phyloP scores from a whole-genome alignment of 2,113 vertebrate species.

The Geococcyx californianus region DNA sequence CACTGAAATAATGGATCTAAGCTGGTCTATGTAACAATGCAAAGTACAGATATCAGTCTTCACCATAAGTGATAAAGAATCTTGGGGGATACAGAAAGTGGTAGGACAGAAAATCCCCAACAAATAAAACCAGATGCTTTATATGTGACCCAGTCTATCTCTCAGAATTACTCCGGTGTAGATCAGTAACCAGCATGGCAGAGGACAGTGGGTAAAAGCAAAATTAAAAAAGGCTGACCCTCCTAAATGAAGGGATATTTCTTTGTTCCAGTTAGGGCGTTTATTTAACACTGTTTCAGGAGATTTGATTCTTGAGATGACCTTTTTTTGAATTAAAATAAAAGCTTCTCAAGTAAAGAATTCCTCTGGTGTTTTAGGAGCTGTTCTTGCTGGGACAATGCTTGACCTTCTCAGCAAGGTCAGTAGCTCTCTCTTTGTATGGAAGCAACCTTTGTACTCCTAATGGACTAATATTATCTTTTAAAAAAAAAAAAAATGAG shows the following conservation, averaged over 20 bases:
- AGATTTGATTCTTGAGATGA: not conserved
- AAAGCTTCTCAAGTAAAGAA: not conserved
- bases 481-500: not conserved
- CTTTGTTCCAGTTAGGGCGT: not conserved
- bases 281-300: not conserved
- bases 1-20: not conserved
- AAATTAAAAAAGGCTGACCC: not conserved
- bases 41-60: not conserved
- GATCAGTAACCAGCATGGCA: not conserved
- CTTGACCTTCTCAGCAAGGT: not conserved
- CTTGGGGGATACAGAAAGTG: not conserved
- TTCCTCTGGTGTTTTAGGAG: not conserved
- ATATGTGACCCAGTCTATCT: not conserved
- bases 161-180: not conserved
- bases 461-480: not conserved
- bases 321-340: not conserved
- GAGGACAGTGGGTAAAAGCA: not conserved
- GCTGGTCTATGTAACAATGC: not conserved
- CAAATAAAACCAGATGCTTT: not conserved
- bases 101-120: not conserved
- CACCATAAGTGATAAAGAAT: not conserved
- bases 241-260: not conserved
- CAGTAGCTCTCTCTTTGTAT: not conserved
- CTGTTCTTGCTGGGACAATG: not conserved
- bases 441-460: not conserved